Percentiles rank a stretch among this genome's conserved stretches.
Conservation (phyloP, 2,888 invertebrate species). For the Sussaba pulchella region DNA sequence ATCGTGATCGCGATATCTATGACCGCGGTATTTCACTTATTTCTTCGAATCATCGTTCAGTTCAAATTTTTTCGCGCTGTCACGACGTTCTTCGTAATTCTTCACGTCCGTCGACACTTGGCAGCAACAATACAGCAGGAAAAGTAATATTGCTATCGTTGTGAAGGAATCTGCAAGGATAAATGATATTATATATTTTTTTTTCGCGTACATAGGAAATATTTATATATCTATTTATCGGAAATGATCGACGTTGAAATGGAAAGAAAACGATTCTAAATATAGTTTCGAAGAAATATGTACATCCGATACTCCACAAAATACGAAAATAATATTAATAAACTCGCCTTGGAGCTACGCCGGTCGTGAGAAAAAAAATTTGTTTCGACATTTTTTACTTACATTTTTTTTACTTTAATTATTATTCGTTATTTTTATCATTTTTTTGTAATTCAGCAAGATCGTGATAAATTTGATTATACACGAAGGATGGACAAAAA, state of each 20-base stretch:
- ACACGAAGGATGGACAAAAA: no score
- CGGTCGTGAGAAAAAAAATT: no score
- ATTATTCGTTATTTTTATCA: no score
- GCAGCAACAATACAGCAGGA: slow-evolving; percentile 86
- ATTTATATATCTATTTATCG: neutral
- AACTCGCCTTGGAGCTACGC: no score
- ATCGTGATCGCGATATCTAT: slow-evolving; percentile 5
- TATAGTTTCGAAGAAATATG: neutral
- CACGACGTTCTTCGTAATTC: slow-evolving; percentile 75
- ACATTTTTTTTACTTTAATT: no score
- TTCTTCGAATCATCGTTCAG: slow-evolving; percentile 3
- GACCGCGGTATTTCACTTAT: neutral
- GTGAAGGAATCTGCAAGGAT: slow-evolving; percentile 80
- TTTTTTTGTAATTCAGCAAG: no score
- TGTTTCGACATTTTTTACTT: no score
- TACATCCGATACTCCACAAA: neutral
- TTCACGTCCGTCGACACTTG: slow-evolving; percentile 86
- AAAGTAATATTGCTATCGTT: slow-evolving; percentile 80
- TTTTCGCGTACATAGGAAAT: neutral
- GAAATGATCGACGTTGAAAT: neutral
- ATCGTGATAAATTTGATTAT: no score
- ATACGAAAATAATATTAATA: neutral
- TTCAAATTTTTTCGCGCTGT: slow-evolving; percentile 1
- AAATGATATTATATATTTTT: slow-evolving; percentile 53
- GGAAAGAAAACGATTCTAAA: neutral